Conservation (phyloP, 2,113 vertebrate genomes). For the Leptobrachium ailaonicum region DNA sequence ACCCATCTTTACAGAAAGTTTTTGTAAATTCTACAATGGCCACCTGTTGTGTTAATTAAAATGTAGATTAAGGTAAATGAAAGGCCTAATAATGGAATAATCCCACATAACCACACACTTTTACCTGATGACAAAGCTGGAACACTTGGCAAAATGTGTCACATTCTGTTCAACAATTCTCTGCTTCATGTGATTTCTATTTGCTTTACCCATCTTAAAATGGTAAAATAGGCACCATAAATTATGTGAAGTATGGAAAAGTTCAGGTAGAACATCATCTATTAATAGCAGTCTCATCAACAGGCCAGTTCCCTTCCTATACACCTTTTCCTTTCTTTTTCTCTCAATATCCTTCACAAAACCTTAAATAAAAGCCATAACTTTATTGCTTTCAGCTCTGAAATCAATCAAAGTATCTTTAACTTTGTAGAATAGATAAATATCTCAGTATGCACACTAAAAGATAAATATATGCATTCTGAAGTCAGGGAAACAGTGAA, state of each 20-base stretch:
- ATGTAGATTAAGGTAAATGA: not conserved
- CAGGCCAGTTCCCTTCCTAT: too few relatives aligned
- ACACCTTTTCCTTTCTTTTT: too few relatives aligned
- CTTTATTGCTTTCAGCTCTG: not conserved
- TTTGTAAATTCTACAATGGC: not conserved
- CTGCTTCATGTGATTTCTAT: not conserved
- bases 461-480: not conserved
- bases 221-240: too few relatives aligned
- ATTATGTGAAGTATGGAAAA: too few relatives aligned
- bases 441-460: not conserved
- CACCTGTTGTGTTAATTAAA: not conserved
- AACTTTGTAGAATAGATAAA: not conserved
- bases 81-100: not conserved
- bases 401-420: not conserved
- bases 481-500: not conserved
- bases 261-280: too few relatives aligned
- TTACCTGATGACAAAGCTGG: not conserved
- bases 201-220: not conserved
- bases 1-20: not conserved
- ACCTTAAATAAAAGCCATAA: not conserved
- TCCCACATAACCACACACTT: not conserved
- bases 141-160: not conserved
- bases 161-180: not conserved
- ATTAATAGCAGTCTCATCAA: too few relatives aligned
- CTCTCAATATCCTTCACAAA: not conserved